Evolutionary conservation across 2,797 vertebrate species (phyloP), one percentile per base, ranked within the genome.

Genomic region (Cirrhinus molitorella): DNA sequence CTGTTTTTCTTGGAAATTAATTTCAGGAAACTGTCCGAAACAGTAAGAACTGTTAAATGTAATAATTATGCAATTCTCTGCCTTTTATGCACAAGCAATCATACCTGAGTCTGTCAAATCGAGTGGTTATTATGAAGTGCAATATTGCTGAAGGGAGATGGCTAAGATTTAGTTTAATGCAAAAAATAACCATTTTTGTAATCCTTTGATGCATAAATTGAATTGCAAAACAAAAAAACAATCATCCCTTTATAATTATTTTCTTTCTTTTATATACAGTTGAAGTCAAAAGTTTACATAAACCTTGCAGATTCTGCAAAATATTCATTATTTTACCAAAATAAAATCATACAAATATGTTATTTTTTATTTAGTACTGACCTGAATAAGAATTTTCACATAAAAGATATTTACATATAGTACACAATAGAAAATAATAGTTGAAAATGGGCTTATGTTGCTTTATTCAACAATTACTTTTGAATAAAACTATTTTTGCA

Each of bases 71-170:
- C 43, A 49, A 45, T 16, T 17, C 37, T 72, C 6, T 2, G n/a
- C 72, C 40, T 21, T n/a, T 65, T 25, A 25, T 2, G 16, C 55
- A 43, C 14, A 45, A 76, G 37, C 5, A 40, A 61, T 25, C 40
- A 21, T 19, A 47, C 40, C n/a, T 57, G 17, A 75, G 85, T 86
- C 85, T 66, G 83, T 80, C 71, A 72, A 85, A 76, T 70, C 66
- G 14, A 75, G 51, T 57, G 71, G 84, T 89, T 85, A 85, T 70
- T n/a, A 57, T 78, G 51, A 37, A 61, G 45, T 49, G 16, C 19
- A n/a, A 67, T 34, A 34, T n/a, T 55, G 53, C 53, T 55, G 53
- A 55, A 34, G 28, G 14, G 16, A 65, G 61, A 19, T 1, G 0
- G 16, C 3, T 17, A 5, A 65, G 17, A 21, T 34, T 34, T 4